phyloP scores from a whole-genome alignment of 2,888 invertebrate genomes.

The Eupithecia pulchellata region DNA sequence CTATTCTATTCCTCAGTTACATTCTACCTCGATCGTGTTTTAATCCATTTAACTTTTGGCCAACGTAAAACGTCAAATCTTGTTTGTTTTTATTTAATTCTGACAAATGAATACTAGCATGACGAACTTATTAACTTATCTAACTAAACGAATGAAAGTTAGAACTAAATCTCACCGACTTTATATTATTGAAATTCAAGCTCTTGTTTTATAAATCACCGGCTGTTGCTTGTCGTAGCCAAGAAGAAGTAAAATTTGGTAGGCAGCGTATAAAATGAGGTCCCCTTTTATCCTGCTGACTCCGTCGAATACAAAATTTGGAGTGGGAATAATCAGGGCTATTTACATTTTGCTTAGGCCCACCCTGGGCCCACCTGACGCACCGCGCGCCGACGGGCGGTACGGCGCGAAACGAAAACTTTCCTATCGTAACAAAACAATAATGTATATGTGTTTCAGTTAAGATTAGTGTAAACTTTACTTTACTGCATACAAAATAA shows the following conservation, averaged over 20 bases:
- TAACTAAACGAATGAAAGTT: not conserved
- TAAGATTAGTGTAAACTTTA: slow-evolving; percentile 17
- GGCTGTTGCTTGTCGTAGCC: slow-evolving; percentile 42
- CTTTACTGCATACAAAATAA: not conserved
- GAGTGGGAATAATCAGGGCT: slow-evolving; percentile 67
- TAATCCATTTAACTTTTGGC: too few species aligned
- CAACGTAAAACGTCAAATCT: not conserved
- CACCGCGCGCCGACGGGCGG: slow-evolving; percentile 48
- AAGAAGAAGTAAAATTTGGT: slow-evolving; percentile 54
- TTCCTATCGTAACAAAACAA: slow-evolving; percentile 50
- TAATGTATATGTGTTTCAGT: slow-evolving; percentile 59
- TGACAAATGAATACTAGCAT: not conserved
- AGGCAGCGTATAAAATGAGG: slow-evolving; percentile 53
- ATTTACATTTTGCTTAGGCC: slow-evolving; percentile 74
- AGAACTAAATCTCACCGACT: not conserved
- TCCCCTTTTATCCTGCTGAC: slow-evolving; percentile 64
- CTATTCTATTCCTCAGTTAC: not conserved
- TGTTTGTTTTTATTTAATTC: not conserved
- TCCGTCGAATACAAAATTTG: slow-evolving; percentile 67
- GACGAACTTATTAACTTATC: not conserved
- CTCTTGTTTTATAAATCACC: slow-evolving; percentile 43
- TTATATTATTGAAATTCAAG: slow-evolving; percentile 25
- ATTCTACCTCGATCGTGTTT: not conserved
- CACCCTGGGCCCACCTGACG: slow-evolving; percentile 71
- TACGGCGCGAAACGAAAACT: slow-evolving; percentile 22